phyloP scores from a whole-genome alignment of 2,888 invertebrate species.

The Eupithecia centaureata region DNA sequence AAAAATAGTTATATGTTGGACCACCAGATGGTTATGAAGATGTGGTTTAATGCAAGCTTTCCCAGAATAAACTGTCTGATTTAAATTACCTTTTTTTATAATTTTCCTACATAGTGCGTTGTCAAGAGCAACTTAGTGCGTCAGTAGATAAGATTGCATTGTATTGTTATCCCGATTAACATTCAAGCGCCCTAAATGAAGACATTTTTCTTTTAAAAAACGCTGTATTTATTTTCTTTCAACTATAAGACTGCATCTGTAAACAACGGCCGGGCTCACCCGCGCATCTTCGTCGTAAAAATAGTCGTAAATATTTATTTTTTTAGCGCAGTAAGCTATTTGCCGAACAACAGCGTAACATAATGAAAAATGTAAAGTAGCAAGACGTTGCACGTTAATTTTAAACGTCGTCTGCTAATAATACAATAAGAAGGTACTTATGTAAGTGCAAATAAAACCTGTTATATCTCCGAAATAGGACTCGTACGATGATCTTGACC shows the following conservation, averaged over 20 bases:
- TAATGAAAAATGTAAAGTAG: conserved; percentile 26
- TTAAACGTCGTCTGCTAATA: neutral
- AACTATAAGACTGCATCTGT: neutral
- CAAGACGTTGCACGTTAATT: neutral
- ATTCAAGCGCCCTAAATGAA: neutral
- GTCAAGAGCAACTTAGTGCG: too few relatives aligned
- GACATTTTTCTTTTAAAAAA: neutral
- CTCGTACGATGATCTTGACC: conserved; percentile 12
- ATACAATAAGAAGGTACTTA: too few relatives aligned
- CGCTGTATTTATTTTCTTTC: neutral
- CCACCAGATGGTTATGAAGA: too few relatives aligned
- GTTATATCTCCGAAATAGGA: conserved; percentile 8
- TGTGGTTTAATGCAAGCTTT: too few relatives aligned
- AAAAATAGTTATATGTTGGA: too few relatives aligned
- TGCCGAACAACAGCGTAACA: conserved; percentile 8
- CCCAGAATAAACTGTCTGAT: too few relatives aligned
- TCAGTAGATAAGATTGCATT: too few relatives aligned
- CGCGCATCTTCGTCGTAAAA: conserved; percentile 24
- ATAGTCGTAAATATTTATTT: conserved; percentile 28
- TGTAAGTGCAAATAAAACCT: conserved; percentile 1
- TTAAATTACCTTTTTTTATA: too few relatives aligned
- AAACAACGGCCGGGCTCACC: neutral
- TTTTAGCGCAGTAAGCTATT: conserved; percentile 21
- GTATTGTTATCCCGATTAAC: too few relatives aligned
- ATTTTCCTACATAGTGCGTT: too few relatives aligned